Evolutionary conservation across 2,113 vertebrate genomes (phyloP).

Genomic region (Triplophysa tibetana): DNA sequence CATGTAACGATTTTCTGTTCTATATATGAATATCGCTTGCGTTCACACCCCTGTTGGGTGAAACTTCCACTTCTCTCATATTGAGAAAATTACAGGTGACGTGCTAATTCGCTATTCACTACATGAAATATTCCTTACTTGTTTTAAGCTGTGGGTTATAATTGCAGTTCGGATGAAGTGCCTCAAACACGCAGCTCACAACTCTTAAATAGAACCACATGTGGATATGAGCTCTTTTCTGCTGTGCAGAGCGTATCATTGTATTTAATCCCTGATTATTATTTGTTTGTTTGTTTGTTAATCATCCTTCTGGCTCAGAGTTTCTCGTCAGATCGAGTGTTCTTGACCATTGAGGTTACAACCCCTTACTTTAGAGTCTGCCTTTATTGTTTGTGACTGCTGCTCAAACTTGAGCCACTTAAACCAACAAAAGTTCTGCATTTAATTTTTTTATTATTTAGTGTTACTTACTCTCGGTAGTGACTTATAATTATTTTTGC

Average conservation of each 20-base stretch:
- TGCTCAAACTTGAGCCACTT: neutral
- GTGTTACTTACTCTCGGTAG: conserved; percentile 6
- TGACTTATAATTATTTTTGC: neutral
- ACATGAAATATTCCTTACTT: conserved; percentile 15
- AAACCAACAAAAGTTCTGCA: neutral
- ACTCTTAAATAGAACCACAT: conserved; percentile 30
- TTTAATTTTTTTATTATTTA: neutral
- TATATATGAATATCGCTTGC: conserved; percentile 16
- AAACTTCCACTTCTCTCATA: conserved; percentile 57
- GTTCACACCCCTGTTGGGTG: conserved; percentile 23
- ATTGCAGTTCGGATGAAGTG: conserved; percentile 25
- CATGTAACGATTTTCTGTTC: neutral
- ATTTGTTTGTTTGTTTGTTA: neutral
- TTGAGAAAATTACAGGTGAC: conserved; percentile 58
- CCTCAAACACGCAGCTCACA: conserved; percentile 30
- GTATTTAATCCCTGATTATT: neutral
- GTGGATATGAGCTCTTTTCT: conserved; percentile 24
- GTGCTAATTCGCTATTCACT: neutral
- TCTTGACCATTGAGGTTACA: conserved; percentile 4
- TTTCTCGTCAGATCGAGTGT: neutral
- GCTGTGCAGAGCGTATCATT: conserved; percentile 30
- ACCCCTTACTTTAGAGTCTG: neutral
- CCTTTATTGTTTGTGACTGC: neutral
- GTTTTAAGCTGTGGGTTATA: conserved; percentile 3
- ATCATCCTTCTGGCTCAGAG: neutral